Conservation (phyloP, 2,888 invertebrate genomes). For the Mermis nigrescens region DNA sequence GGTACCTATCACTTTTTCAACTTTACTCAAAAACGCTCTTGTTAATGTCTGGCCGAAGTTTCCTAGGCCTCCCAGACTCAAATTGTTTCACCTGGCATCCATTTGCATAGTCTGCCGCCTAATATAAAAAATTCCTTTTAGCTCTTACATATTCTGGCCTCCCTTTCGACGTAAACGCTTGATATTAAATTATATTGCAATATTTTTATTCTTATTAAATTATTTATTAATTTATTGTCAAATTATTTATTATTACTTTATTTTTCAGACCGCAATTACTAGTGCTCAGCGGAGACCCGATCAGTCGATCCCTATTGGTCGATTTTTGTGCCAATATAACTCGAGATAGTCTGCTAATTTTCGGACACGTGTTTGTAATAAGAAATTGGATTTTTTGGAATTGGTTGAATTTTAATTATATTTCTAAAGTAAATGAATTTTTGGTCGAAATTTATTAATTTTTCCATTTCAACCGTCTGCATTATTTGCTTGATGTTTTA, state of each 20-base stretch:
- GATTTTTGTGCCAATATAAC: conserved; percentile 79
- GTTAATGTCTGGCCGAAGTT: too few species aligned
- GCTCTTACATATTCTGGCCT: too few species aligned
- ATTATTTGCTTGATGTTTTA: not conserved
- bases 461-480: not conserved
- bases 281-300: conserved; percentile 63
- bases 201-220: too few species aligned
- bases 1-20: too few species aligned
- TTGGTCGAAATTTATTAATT: not conserved
- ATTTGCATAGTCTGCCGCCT: too few species aligned
- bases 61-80: too few species aligned
- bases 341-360: conserved; percentile 67
- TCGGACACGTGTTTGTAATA: conserved; percentile 66
- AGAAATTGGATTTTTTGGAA: conserved; percentile 16
- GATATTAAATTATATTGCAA: too few species aligned
- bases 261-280: conserved; percentile 56
- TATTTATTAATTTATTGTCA: too few species aligned
- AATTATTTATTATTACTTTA: not conserved
- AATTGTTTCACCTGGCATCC: too few species aligned
- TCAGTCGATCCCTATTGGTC: conserved; percentile 61
- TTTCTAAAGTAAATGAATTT: not conserved
- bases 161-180: too few species aligned
- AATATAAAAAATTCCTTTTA: too few species aligned
- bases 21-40: too few species aligned
- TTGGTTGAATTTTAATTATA: not conserved